A percentile compares a stretch with the other conserved stretches of the same genome.
phyloP scores from a whole-genome alignment of 1,140 invertebrate genomes.

The Amyelois transitella region DNA sequence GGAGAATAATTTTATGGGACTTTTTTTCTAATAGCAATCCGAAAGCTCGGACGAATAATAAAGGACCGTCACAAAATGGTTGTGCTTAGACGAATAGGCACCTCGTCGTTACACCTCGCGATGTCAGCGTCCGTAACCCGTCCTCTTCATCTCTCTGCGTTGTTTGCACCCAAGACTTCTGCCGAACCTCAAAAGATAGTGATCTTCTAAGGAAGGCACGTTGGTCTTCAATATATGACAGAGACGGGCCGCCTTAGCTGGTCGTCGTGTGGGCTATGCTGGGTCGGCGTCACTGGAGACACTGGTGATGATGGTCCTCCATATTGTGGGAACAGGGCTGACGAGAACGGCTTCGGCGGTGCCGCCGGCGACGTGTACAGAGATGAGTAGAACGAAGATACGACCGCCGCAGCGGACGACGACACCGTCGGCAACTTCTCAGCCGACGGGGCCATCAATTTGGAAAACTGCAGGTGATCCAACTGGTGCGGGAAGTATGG shows the following conservation, averaged over 20 bases:
- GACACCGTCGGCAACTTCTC: constrained; percentile 61
- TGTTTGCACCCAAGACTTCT: no score
- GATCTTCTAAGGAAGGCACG: constrained; percentile 56
- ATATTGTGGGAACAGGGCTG: constrained; percentile 61
- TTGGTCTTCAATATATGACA: constrained; percentile 70
- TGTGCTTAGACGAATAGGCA: no score
- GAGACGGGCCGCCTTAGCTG: constrained; percentile 65
- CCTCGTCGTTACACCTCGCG: no score
- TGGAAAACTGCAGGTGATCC: constrained; percentile 66
- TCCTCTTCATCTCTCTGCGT: no score
- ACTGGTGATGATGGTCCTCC: constrained; percentile 52
- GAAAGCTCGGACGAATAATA: no score
- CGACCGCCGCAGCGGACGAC: constrained; percentile 61
- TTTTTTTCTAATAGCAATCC: constrained; percentile 11
- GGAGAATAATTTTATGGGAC: no score
- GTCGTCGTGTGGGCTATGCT: constrained; percentile 68
- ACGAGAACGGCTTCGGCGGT: constrained; percentile 59
- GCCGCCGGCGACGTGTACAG: constrained; percentile 61
- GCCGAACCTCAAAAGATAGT: constrained; percentile 40
- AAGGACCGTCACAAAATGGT: no score
- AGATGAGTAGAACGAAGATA: constrained; percentile 66
- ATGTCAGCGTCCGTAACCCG: no score
- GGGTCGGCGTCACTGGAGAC: constrained; percentile 49
- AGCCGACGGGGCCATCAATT: constrained; percentile 58
- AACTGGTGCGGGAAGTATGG: constrained; percentile 68